These are phyloP conservation scores for Cladopsammia gracilis DNA, from an alignment of 64 coral and sea anemone species.

Conservation along the genomic window DNA sequence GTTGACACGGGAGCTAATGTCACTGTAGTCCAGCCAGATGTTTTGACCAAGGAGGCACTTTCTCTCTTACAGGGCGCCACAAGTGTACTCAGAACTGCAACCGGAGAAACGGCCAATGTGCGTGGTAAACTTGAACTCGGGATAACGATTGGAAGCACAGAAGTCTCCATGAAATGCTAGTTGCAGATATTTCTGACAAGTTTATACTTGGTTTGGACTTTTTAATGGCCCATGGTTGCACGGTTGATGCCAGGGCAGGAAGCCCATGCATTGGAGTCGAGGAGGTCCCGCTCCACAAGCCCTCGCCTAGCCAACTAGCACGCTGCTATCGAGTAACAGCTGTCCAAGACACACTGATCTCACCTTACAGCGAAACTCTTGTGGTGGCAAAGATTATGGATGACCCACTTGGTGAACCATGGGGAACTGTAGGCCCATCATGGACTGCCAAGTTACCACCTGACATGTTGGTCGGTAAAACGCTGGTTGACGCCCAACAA, in stretches of 20 bases:
- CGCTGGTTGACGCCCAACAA: not conserved
- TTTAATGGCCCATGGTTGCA: conserved; percentile 24
- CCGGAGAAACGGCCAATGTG: too few species aligned
- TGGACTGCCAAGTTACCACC: not conserved
- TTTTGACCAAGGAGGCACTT: not conserved
- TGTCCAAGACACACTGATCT: conserved; percentile 10
- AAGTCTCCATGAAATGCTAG: not conserved
- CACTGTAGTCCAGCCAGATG: too few species aligned
- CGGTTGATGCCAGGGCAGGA: conserved; percentile 4
- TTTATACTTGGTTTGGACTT: conserved; percentile 41
- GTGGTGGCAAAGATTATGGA: not conserved
- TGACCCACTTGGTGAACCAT: not conserved
- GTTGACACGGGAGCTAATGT: too few species aligned
- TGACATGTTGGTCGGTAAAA: conserved; percentile 25
- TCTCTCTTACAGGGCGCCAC: not conserved
- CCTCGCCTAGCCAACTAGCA: not conserved
- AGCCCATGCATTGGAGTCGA: too few species aligned
- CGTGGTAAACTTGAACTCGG: not conserved
- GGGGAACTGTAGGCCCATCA: conserved; percentile 17
- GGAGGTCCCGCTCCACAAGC: not conserved
- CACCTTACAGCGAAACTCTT: conserved; percentile 6
- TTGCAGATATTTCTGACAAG: conserved; percentile 21
- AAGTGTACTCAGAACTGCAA: conserved; percentile 30
- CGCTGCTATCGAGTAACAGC: not conserved
- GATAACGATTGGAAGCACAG: not conserved